phyloP scores from a whole-genome alignment of 2,797 vertebrate genomes.

The Psittacula echo region DNA sequence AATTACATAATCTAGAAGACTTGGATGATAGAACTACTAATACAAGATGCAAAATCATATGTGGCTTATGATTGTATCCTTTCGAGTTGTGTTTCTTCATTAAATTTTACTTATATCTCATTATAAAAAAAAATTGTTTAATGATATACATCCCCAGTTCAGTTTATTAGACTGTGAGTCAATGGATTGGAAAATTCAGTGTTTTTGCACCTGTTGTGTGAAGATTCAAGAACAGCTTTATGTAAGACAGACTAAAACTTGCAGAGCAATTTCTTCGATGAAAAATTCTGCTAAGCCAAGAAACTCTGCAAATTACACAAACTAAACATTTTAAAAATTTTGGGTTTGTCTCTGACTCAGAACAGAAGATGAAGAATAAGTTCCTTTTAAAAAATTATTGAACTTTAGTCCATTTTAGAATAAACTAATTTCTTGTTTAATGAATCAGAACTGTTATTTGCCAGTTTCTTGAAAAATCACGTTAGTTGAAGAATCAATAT shows the following conservation, averaged over 20 bases:
- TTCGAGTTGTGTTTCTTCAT: neutral
- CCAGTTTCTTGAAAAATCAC: slow-evolving; percentile 42
- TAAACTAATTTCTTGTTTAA: slow-evolving; percentile 29
- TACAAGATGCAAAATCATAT: neutral
- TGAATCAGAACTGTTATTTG: slow-evolving; percentile 17
- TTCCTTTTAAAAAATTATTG: neutral
- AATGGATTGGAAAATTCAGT: neutral
- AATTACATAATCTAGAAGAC: neutral
- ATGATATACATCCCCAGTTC: neutral
- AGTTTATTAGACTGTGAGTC: neutral
- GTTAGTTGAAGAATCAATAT: slow-evolving; percentile 1
- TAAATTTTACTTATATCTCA: neutral
- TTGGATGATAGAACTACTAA: neutral
- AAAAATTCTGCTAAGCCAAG: neutral
- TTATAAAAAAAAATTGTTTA: neutral
- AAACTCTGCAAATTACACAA: neutral
- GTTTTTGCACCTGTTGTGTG: neutral
- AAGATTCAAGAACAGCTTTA: neutral
- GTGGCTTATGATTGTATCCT: neutral
- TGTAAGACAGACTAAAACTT: neutral
- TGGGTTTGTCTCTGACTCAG: neutral
- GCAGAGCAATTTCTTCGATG: neutral
- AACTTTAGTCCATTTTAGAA: neutral
- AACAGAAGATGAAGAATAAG: neutral
- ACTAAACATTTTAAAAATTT: neutral